Base-by-base conservation (phyloP, 2,797 vertebrate species). In the Malurus leucopterus region DNA sequence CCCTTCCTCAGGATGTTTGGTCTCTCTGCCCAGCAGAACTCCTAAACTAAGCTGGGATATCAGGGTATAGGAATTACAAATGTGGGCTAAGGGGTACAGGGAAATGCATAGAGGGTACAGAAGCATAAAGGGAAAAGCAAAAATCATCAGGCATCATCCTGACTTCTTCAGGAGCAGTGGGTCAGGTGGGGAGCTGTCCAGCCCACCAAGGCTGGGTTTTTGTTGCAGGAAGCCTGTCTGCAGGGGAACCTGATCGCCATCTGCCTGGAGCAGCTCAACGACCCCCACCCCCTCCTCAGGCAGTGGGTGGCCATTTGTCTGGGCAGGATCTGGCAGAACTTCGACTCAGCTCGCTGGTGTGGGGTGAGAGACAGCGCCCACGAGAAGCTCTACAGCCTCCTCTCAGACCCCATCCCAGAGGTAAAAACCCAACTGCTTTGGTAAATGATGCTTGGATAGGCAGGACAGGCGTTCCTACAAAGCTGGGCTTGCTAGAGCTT, bases 241-340 rank as follows among this genome's bases (percentile, higher is more conserved):
- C 99, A 99, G 92, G 99, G 99, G 20, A 99, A 99, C 96, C 96
- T 99, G 81, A 99, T 99, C 27, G 98, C 99, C 10, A 99, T 99
- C 96, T 99, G 99, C 96, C 97, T 99, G 96, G 99, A 99, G 96
- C 99, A 99, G 97, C 96, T 99, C 74, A 99, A 97, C 2, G 99
- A 99, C 94, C 99, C 99, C 0, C 99, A 99, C 93, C 99, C 99
- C 0, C 96, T 99, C 72, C 98, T 99, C 86, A 98, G 99, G 73
- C 99, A 99, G 96, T 99, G 99, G 99, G 98, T 99, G 92, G 99
- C 99, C 93, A 99, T 99, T 95, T 99, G 99, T 93, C 96, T 99
- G 34, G 99, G 99, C 1, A 97, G 99, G 16, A 99, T 99, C 96
- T 99, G 99, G 99, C 99, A 99, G 97, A 99, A 99, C 96, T 99